These are phyloP conservation scores for Xyliphius kryptos DNA, from an alignment of 2,113 vertebrate genomes.

Conservation along the genomic window DNA sequence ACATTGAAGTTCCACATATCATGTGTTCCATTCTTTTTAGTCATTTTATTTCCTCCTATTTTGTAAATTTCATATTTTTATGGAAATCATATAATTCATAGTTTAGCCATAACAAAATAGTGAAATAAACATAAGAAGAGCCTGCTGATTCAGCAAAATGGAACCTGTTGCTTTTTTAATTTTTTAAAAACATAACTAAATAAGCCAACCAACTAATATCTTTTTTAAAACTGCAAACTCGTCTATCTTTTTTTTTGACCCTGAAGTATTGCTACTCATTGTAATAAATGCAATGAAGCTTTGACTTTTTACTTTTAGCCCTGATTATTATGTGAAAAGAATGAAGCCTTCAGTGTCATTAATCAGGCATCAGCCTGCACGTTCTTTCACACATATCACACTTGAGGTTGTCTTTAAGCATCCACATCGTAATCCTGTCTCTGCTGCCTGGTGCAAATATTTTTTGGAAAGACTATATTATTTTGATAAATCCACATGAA, in stretches of 20 bases:
- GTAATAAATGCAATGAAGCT: slow-evolving; percentile 37
- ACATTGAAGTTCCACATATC: no score
- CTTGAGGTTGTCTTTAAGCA: slow-evolving; percentile 29
- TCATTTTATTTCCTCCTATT: no score
- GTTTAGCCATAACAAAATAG: neutral
- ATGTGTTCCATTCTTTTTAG: no score
- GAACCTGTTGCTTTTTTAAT: neutral
- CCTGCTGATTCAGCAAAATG: no score
- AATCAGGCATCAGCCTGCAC: slow-evolving; percentile 49
- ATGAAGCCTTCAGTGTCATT: slow-evolving; percentile 50
- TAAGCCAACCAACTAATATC: slow-evolving; percentile 11
- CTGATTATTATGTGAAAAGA: slow-evolving; percentile 54
- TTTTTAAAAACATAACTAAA: slow-evolving; percentile 26
- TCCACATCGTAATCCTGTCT: slow-evolving; percentile 14
- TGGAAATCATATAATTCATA: neutral
- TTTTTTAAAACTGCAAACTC: slow-evolving; percentile 22
- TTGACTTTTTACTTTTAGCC: slow-evolving; percentile 47
- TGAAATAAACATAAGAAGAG: neutral
- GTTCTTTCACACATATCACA: slow-evolving; percentile 46
- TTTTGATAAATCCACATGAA: slow-evolving; percentile 23
- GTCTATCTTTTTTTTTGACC: slow-evolving; percentile 38
- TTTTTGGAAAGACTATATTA: slow-evolving; percentile 1
- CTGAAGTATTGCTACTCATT: slow-evolving; percentile 46
- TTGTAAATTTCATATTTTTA: neutral
- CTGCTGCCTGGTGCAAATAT: slow-evolving; percentile 19